Conservation (phyloP, 2,888 invertebrate genomes). For the Hesperia comma region DNA sequence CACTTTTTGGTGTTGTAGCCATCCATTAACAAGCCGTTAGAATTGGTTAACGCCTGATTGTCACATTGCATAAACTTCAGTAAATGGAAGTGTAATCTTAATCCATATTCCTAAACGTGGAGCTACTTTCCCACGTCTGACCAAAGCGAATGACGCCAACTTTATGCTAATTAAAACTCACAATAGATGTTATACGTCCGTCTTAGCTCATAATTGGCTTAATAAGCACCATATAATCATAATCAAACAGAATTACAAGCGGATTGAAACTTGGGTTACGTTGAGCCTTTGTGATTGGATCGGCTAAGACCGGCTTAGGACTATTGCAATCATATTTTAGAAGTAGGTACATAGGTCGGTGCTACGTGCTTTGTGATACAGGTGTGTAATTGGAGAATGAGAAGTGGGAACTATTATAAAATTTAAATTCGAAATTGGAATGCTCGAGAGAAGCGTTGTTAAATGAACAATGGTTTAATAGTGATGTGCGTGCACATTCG, state of each 20-base stretch:
- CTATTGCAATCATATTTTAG: slow-evolving; percentile 65
- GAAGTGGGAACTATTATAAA: slow-evolving; percentile 7
- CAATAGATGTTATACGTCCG: slow-evolving; percentile 63
- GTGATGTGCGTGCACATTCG: too few relatives aligned
- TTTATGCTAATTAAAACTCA: slow-evolving; percentile 61
- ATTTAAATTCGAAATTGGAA: slow-evolving; percentile 8
- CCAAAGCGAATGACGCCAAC: slow-evolving; percentile 53
- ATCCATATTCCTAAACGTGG: background rate
- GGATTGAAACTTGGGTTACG: slow-evolving; percentile 65
- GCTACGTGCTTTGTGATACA: slow-evolving; percentile 51
- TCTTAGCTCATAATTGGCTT: slow-evolving; percentile 72
- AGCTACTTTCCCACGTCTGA: slow-evolving; percentile 54
- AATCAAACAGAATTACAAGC: slow-evolving; percentile 75
- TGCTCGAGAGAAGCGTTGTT: too few relatives aligned
- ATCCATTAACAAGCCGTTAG: too few relatives aligned
- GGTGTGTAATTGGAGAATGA: slow-evolving; percentile 56
- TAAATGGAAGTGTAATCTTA: background rate
- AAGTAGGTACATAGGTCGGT: slow-evolving; percentile 48
- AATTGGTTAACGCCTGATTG: too few relatives aligned
- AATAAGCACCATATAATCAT: slow-evolving; percentile 72
- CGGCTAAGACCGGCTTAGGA: slow-evolving; percentile 42
- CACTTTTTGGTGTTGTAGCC: too few relatives aligned
- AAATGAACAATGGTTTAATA: too few relatives aligned
- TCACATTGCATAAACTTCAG: too few relatives aligned
- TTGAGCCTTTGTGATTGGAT: slow-evolving; percentile 54